Evolutionary conservation across 2,113 vertebrate species (phyloP), one percentile per base, ranked within the genome.

Genomic region (Charadrius vociferus): DNA sequence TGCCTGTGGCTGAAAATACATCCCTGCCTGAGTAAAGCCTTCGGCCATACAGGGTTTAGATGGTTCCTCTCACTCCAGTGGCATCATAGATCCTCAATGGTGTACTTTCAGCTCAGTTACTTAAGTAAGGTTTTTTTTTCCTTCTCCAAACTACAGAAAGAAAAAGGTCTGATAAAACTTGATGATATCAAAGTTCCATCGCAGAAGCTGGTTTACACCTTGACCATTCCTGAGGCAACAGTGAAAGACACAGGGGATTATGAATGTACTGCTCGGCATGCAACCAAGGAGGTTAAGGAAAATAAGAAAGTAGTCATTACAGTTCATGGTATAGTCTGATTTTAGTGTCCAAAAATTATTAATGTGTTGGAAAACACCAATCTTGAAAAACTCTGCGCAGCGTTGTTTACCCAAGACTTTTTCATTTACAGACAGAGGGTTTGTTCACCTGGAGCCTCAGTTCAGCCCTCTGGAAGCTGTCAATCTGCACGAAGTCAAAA

Each of bases 211-310:
- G 95, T 98, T 88, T 99, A 99, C 96, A 99, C 99, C 4, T 93
- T 99, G 97, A 99, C 97, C 4, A 98, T 99, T 95, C 97, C 98
- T 4, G 97, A 99, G 66, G 99, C 99, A 72, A 98, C 99, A 3
- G 95, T 98, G 93, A 99, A 99, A 93, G 99, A 99, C 98, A 99
- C 99, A 9, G 99, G 99, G 55, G 98, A 99, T 88, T 99, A 99
- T 29, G 98, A 99, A 36, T 99, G 99, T 87, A 98, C 98, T 61
- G 99, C 99, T 93, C 98, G 98, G 8, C 99, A 99, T 78, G 98
- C 99, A 65, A 98, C 98, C 37, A 99, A 95, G 92, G 98, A 98
- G 30, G 98, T 98, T 77, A 99, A 98, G 86, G 98, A 99, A 94
- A 99, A 98, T 41, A 99, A 99, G 98, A 98, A 98, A 85, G 97